A percentile compares a stretch with the other conserved stretches of the same genome.
Conservation (phyloP, 2,113 vertebrate species). For the Ochotona princeps region DNA sequence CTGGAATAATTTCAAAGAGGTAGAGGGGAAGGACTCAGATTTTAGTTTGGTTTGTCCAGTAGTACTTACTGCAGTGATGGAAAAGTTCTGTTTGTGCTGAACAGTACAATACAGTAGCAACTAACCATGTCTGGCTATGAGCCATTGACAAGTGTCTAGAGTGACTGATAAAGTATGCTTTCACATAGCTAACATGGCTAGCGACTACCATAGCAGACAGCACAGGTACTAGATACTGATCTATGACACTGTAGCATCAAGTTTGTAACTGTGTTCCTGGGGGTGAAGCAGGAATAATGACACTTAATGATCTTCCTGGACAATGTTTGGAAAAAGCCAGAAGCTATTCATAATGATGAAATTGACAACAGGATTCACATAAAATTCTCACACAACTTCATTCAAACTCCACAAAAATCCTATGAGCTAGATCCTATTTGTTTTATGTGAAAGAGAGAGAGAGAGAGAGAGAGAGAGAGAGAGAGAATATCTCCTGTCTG, state of each 20-base stretch:
- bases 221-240: rapidly evolving
- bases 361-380: neutral
- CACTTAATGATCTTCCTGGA: neutral
- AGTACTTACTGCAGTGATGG: neutral
- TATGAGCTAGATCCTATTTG: neutral
- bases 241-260: neutral
- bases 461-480: no score
- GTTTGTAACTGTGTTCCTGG: neutral
- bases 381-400: neutral
- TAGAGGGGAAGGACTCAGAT: neutral
- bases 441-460: no score
- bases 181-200: neutral
- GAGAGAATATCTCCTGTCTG: no score
- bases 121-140: neutral
- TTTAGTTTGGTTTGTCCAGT: neutral
- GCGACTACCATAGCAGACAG: rapidly evolving
- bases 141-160: neutral
- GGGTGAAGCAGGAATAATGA: rapidly evolving
- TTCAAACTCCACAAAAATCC: neutral
- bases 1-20: neutral
- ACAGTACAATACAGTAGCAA: neutral
- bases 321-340: neutral
- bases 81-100: neutral
- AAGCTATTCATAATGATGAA: neutral
- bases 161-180: neutral